Percentiles rank a stretch among this genome's conserved stretches.
Conservation (phyloP, 2,797 vertebrate genomes). For the Phataginus tricuspis region DNA sequence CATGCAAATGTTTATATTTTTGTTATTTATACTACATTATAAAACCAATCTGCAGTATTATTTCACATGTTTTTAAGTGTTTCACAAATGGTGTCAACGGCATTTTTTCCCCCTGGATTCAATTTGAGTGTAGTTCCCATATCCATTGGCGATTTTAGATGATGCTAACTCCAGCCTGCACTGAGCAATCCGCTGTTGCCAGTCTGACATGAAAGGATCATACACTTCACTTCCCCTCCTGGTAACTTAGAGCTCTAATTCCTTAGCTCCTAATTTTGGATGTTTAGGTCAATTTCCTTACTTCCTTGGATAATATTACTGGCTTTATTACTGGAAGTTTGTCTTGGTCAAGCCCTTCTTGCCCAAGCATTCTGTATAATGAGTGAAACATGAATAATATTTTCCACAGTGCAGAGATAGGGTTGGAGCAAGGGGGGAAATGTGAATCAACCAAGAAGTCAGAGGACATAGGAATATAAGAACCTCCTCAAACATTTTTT, state of each 20-base stretch:
- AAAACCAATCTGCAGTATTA: neutral
- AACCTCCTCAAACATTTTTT: neutral
- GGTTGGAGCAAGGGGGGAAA: neutral
- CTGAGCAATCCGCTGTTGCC: neutral
- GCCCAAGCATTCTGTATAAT: conserved; percentile 69
- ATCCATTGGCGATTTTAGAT: neutral
- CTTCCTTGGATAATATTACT: conserved; percentile 57
- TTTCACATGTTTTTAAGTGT: neutral
- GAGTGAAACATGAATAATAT: conserved; percentile 59
- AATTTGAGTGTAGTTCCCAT: neutral
- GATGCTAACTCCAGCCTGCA: neutral
- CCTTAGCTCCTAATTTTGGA: conserved; percentile 9
- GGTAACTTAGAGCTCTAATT: neutral
- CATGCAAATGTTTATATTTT: neutral
- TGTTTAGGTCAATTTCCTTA: conserved; percentile 57
- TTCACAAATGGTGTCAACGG: neutral
- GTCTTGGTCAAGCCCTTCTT: conserved; percentile 60
- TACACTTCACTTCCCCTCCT: neutral
- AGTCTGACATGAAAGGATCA: neutral
- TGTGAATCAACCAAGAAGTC: neutral
- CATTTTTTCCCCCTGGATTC: neutral
- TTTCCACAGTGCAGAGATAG: conserved; percentile 56
- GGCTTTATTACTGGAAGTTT: conserved; percentile 61
- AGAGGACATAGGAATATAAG: neutral
- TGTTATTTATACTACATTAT: neutral